These are phyloP conservation scores for Salmo trutta DNA, from an alignment of 2,797 vertebrate species.

Conservation along the genomic window DNA sequence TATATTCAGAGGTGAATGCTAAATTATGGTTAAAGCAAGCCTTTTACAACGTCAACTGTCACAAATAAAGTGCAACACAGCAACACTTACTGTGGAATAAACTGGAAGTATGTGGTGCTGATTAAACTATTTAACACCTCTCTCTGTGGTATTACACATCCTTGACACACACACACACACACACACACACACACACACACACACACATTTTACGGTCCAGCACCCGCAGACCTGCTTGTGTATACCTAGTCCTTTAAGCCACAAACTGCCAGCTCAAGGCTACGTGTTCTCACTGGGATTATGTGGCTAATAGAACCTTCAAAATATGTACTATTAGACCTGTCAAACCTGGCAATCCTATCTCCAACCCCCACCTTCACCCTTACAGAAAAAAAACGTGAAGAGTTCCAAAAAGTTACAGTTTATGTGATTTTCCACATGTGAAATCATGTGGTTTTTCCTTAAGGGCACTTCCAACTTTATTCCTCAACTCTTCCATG, in stretches of 20 bases:
- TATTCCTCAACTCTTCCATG: background rate
- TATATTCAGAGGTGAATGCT: constrained; percentile 1
- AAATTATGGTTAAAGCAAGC: constrained; percentile 16
- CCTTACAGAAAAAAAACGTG: background rate
- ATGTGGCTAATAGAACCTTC: constrained; percentile 54
- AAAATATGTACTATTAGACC: constrained; percentile 41
- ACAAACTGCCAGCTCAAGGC: constrained; percentile 40
- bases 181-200: constrained; percentile 24
- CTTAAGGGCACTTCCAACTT: background rate
- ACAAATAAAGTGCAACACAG: constrained; percentile 1
- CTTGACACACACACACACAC: constrained; percentile 3
- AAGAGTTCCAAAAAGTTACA: no score
- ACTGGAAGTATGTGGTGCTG: background rate
- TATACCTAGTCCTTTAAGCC: constrained; percentile 43
- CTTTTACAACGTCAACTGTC: constrained; percentile 15
- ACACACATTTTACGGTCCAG: constrained; percentile 29
- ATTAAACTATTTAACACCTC: background rate
- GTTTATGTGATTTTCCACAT: no score
- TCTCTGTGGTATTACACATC: constrained; percentile 9
- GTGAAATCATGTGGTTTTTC: no score
- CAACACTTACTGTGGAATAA: background rate
- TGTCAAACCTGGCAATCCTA: constrained; percentile 7
- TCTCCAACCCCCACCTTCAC: background rate
- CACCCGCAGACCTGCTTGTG: constrained; percentile 27
- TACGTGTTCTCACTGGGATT: constrained; percentile 42